phyloP scores from a whole-genome alignment of 1,140 invertebrate genomes.

The Aphelenchoides avenae region DNA sequence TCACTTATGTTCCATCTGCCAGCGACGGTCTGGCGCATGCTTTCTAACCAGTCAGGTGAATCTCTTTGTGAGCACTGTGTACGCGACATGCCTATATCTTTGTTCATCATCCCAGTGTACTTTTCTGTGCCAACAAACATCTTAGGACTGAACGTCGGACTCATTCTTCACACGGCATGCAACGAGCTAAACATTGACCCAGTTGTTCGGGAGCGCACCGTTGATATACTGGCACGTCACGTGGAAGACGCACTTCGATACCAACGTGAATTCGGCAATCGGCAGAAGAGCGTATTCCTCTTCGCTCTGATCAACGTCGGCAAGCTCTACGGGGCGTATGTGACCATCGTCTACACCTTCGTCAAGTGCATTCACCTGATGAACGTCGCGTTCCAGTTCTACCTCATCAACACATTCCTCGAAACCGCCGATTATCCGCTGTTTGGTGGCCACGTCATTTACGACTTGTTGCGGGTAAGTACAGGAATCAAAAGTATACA shows the following conservation, averaged over 20 bases:
- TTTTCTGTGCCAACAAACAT: no score
- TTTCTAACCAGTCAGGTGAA: conserved; percentile 62
- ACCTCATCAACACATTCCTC: conserved; percentile 63
- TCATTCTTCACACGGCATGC: conserved; percentile 55
- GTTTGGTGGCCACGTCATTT: conserved; percentile 63
- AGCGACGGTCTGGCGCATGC: conserved; percentile 63
- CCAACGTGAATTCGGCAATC: conserved; percentile 47
- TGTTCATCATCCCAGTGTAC: no score
- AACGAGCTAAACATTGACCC: conserved; percentile 57
- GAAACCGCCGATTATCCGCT: conserved; percentile 63
- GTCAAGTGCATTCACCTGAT: conserved; percentile 63
- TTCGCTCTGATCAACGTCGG: conserved; percentile 50
- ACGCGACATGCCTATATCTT: no score
- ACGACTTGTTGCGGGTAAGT: conserved; percentile 59
- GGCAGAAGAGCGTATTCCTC: conserved; percentile 48
- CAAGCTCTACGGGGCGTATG: conserved; percentile 37
- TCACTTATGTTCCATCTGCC: conserved; percentile 64
- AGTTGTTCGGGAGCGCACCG: conserved; percentile 48
- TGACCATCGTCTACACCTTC: conserved; percentile 34
- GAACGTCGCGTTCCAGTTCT: conserved; percentile 64
- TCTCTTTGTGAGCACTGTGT: conserved; percentile 6
- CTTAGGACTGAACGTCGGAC: conserved; percentile 54
- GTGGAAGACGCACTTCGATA: conserved; percentile 58
- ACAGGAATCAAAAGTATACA: no score
- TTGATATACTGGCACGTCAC: conserved; percentile 54